Evolutionary conservation across 2,888 invertebrate species (phyloP).

Genomic region (Parnassius smintheus): DNA sequence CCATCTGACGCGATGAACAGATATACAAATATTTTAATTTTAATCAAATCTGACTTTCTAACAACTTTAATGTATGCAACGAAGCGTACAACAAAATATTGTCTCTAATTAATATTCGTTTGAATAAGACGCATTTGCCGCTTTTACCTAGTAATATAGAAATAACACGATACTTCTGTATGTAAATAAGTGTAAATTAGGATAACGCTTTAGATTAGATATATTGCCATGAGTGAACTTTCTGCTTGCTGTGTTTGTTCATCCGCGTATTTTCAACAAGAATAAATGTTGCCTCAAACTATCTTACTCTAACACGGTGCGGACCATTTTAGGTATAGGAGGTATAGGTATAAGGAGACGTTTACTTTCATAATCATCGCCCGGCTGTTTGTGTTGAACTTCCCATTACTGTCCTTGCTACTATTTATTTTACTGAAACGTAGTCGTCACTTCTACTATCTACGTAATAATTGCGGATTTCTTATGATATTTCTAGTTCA

Average conservation of each 20-base stretch:
- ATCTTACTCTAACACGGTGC: conserved; percentile 9
- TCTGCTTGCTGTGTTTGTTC: conserved; percentile 6
- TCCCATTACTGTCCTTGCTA: conserved; percentile 6
- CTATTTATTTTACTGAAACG: conserved; percentile 1
- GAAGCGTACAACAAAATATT: no score
- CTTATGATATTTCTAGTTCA: no score
- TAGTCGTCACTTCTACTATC: no score
- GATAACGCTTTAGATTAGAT: conserved; percentile 11
- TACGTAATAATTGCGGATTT: no score
- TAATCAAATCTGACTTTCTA: no score
- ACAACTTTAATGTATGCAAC: no score
- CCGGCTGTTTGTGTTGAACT: conserved; percentile 4
- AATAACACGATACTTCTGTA: background rate
- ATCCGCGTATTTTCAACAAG: conserved; percentile 6
- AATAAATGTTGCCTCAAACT: conserved; percentile 19
- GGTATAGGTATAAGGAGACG: conserved; percentile 16
- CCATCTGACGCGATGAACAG: no score
- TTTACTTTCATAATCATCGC: conserved; percentile 16
- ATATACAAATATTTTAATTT: no score
- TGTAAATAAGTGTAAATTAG: conserved; percentile 9
- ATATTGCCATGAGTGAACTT: conserved; percentile 8
- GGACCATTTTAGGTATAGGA: conserved; percentile 22
- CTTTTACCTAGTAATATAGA: conserved; percentile 3
- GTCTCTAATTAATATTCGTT: no score
- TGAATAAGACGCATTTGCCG: background rate